Conservation (phyloP, 2,888 invertebrate genomes). For the Caenorhabditis uteleia region DNA sequence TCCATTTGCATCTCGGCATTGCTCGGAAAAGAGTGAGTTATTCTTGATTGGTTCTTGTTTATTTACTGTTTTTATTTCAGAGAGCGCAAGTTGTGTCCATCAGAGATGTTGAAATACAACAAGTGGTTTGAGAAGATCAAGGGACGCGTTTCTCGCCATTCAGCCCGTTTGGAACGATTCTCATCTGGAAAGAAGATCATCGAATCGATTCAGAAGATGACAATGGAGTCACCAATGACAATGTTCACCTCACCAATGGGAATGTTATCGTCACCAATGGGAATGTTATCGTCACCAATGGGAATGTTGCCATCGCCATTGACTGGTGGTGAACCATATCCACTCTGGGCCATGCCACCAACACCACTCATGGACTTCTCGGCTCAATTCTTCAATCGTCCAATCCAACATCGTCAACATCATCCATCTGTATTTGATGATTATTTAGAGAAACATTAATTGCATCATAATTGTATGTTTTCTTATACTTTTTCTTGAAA, state of each 20-base stretch:
- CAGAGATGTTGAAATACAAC: constrained; percentile 11
- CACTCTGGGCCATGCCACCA: background rate
- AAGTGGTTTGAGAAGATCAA: constrained; percentile 29
- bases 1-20: constrained; percentile 39
- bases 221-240: background rate
- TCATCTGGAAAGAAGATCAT: constrained; percentile 65
- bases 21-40: constrained; percentile 33
- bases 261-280: background rate
- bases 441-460: constrained; percentile 1
- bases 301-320: background rate
- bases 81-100: constrained; percentile 16
- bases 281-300: background rate
- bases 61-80: constrained; percentile 7
- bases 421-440: constrained; percentile 10
- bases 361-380: background rate
- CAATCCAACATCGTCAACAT: constrained; percentile 1
- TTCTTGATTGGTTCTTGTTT: background rate
- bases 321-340: background rate
- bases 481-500: too few relatives aligned
- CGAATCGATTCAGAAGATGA: constrained; percentile 24
- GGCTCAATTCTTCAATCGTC: background rate
- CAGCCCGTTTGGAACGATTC: constrained; percentile 34
- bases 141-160: constrained; percentile 8
- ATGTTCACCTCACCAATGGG: background rate
- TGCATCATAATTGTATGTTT: too few relatives aligned